Base-by-base conservation (phyloP, 2,797 vertebrate genomes). In the Hapalemur alaotrensis region DNA sequence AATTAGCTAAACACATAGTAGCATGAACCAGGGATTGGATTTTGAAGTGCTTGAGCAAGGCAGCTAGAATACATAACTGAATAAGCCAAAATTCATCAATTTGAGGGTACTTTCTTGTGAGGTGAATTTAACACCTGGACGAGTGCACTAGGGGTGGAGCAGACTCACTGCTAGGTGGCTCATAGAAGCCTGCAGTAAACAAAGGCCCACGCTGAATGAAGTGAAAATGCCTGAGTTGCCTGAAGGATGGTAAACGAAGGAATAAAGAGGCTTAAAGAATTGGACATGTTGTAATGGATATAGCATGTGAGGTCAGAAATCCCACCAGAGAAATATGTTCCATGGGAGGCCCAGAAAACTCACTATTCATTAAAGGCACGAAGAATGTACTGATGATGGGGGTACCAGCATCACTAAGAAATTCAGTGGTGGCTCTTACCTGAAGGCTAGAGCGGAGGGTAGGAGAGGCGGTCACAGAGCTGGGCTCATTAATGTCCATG, bases 11-110 rank as follows among this genome's bases (percentile, higher is more conserved):
- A 86, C 32, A 67, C 28, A 75, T 46, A 75, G 6, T 61, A 43
- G 32, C 87, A 79, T 79, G 48, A 95, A 57, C 50, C 43, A 41
- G n/a, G 41, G 4, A 76, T n/a, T 91, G 30, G 57, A 90, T 67
- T 95, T 92, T 78, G 14, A 96, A 48, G 61, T 87, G 15, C 57
- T 93, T 59, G 20, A 93, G 90, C 57, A 54, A 95, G 32, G 57
- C 23, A 93, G n/a, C 63, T 90, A 48, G 57, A 86, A 72, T 32
- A 84, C 38, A 93, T 73, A 72, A 91, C 30, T 84, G 57, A 91
- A 88, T 41, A 95, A 89, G 52, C 46, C 75, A 90, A 46, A 76
- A 57, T 93, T 82, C 67, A 86, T 72, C 50, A 57, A 65, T 67
- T 48, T 72, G 46, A 89, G 32, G 46, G 30, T 85, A 41, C 46